Percentiles rank a stretch among this genome's conserved stretches.
Conservation (phyloP, 2,888 invertebrate species). For the Pristionchus maxplancki region DNA sequence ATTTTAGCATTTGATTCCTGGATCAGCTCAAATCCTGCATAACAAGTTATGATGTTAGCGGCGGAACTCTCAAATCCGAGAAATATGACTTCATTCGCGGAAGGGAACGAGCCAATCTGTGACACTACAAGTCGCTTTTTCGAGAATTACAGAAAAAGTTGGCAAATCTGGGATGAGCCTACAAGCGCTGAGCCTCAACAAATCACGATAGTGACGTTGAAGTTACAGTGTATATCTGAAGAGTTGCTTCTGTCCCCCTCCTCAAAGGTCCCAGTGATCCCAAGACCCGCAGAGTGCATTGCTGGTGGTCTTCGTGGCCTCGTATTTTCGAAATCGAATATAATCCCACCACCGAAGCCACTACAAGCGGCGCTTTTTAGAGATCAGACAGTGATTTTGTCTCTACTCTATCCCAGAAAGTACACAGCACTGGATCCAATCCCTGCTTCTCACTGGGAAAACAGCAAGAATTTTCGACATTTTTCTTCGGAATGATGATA, state of each 20-base stretch:
- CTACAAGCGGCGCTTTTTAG: neutral
- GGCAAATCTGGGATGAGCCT: neutral
- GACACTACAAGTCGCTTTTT: too few relatives aligned
- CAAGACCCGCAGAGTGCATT: neutral
- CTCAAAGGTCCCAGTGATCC: neutral
- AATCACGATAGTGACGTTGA: too few relatives aligned
- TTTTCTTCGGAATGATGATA: neutral
- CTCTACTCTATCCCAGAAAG: neutral
- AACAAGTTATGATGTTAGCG: too few relatives aligned
- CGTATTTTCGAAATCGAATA: neutral
- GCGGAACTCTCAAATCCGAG: too few relatives aligned
- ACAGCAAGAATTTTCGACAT: neutral
- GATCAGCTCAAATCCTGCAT: too few relatives aligned
- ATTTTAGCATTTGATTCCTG: too few relatives aligned
- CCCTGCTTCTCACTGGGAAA: neutral
- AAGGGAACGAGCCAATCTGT: too few relatives aligned
- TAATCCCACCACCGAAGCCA: neutral
- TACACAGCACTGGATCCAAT: neutral
- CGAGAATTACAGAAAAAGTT: too few relatives aligned
- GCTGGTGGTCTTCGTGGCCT: neutral
- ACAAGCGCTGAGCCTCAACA: neutral
- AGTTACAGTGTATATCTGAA: too few relatives aligned
- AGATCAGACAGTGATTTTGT: neutral
- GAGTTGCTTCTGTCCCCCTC: too few relatives aligned
- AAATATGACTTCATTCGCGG: too few relatives aligned